These are phyloP conservation scores for Tetragonisca angustula DNA, from an alignment of 2,888 invertebrate species.

Conservation along the genomic window DNA sequence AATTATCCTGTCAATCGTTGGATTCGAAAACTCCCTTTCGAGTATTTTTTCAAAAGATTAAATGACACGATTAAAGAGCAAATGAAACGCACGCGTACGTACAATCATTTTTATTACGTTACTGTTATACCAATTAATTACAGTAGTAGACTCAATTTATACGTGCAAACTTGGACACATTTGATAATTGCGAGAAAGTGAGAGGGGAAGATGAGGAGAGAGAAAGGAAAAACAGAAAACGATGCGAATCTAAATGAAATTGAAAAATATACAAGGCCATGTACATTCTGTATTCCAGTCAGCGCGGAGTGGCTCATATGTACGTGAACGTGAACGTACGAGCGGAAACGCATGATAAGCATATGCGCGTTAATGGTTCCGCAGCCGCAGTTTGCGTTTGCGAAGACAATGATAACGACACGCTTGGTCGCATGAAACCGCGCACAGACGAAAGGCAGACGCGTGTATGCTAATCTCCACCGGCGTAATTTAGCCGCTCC, in stretches of 20 bases:
- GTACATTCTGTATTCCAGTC: conserved; percentile 31
- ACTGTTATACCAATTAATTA: not conserved
- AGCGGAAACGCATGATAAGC: conserved; percentile 59
- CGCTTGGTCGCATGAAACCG: conserved; percentile 35
- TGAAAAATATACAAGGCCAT: conserved; percentile 19
- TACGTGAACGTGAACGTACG: conserved; percentile 39
- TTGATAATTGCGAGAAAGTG: not conserved
- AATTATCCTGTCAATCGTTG: no score
- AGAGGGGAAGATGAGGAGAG: not conserved
- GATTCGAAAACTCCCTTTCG: no score
- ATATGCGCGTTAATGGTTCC: conserved; percentile 60
- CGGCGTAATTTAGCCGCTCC: conserved; percentile 23
- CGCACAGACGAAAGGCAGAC: conserved; percentile 6
- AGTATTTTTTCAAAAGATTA: no score
- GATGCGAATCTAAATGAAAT: not conserved
- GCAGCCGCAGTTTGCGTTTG: conserved; percentile 51
- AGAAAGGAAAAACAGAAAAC: not conserved
- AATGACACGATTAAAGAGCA: not conserved
- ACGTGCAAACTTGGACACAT: not conserved
- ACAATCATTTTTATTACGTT: not conserved
- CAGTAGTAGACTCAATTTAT: not conserved
- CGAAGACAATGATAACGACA: conserved; percentile 56
- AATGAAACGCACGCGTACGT: not conserved
- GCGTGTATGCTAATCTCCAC: conserved; percentile 25
- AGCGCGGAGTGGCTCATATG: conserved; percentile 28